A percentile compares a stretch with the other conserved stretches of the same genome.
These are phyloP conservation scores for Esox lucius DNA, from an alignment of 2,797 vertebrate genomes.

Conservation along the genomic window DNA sequence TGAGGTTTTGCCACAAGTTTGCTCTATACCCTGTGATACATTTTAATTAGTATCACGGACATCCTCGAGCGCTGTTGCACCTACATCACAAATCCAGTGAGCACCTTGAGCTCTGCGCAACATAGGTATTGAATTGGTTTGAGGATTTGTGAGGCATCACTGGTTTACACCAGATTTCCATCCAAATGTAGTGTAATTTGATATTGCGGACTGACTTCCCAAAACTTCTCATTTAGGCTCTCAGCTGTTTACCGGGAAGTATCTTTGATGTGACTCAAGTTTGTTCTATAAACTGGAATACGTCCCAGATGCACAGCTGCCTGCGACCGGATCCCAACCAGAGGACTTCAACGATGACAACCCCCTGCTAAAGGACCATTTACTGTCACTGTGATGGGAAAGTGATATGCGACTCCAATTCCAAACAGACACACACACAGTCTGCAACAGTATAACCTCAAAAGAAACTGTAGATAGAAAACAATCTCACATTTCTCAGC, in stretches of 20 bases:
- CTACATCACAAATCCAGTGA: conserved; percentile 36
- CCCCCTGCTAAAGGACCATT: background rate
- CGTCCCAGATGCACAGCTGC: background rate
- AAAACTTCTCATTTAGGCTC: background rate
- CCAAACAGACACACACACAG: conserved; percentile 2
- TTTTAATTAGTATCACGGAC: no score
- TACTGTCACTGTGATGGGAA: background rate
- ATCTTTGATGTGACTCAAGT: conserved; percentile 23
- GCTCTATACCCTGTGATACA: no score
- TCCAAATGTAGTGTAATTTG: no score
- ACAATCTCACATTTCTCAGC: background rate
- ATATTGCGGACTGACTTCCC: no score
- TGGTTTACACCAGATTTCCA: no score
- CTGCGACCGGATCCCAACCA: background rate
- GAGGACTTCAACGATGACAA: background rate
- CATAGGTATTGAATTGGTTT: background rate
- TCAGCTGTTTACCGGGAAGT: conserved; percentile 39
- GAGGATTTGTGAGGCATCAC: no score
- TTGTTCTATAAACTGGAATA: background rate
- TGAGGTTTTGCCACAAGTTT: no score
- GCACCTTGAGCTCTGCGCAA: no score
- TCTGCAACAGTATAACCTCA: background rate
- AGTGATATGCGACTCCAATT: conserved; percentile 9
- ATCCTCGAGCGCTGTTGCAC: no score
- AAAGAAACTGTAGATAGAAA: conserved; percentile 4